phyloP scores from a whole-genome alignment of 2,888 invertebrate species.

The Lasioglossum marginatum region DNA sequence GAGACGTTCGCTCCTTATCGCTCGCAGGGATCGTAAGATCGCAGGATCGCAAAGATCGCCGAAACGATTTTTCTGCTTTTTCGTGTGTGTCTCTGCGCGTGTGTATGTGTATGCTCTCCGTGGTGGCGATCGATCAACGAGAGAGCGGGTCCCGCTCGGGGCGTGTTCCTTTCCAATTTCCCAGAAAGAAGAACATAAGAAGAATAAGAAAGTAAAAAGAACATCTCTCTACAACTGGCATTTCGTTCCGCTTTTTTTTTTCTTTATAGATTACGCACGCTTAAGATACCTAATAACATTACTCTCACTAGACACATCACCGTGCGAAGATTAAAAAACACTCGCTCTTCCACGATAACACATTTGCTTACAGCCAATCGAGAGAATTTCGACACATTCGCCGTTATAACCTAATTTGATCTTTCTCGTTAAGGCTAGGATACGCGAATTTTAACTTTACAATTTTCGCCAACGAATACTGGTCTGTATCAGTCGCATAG shows the following conservation, averaged over 20 bases:
- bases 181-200: constrained; percentile 18
- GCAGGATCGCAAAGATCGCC: background rate
- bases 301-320: constrained; percentile 79
- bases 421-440: constrained; percentile 76
- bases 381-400: constrained; percentile 74
- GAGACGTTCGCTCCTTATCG: background rate
- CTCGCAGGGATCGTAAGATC: background rate
- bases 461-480: constrained; percentile 82
- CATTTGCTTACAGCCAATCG: constrained; percentile 78
- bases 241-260: constrained; percentile 70
- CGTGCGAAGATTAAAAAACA: constrained; percentile 50
- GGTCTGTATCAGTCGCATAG: constrained; percentile 83
- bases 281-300: constrained; percentile 81
- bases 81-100: background rate
- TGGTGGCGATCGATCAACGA: constrained; percentile 7
- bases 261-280: constrained; percentile 71
- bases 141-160: constrained; percentile 39
- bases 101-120: background rate
- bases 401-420: constrained; percentile 74
- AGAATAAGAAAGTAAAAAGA: constrained; percentile 6
- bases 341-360: constrained; percentile 45
- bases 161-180: constrained; percentile 24
- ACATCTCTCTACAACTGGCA: constrained; percentile 81
- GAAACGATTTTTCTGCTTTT: background rate
- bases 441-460: constrained; percentile 71